Conservation (phyloP, 2,797 vertebrate species). For the Spinus pinus region DNA sequence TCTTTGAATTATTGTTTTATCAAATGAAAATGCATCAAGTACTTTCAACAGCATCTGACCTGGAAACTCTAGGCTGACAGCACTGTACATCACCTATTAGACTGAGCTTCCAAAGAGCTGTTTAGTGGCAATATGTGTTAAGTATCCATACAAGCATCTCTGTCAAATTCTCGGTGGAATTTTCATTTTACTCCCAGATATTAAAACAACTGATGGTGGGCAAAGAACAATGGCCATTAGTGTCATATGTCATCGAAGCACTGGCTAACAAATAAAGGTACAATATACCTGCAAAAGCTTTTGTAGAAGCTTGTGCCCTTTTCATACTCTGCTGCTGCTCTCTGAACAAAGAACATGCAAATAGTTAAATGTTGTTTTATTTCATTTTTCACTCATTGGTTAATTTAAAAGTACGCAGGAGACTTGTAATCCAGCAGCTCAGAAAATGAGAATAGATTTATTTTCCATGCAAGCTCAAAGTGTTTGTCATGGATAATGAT, state of each 20-base stretch:
- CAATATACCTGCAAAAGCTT: neutral
- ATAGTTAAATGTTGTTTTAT: neutral
- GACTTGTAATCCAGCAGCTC: neutral
- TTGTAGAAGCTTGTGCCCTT: neutral
- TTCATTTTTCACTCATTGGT: neutral
- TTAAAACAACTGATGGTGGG: neutral
- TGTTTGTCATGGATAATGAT: neutral
- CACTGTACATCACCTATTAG: neutral
- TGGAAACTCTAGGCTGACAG: neutral
- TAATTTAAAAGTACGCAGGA: neutral
- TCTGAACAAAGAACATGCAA: neutral
- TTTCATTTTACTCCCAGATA: neutral
- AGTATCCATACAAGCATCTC: neutral
- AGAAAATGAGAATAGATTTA: neutral
- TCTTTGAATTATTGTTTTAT: slow-evolving; percentile 37
- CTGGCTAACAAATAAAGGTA: neutral
- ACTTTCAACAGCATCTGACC: slow-evolving; percentile 2
- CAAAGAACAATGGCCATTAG: neutral
- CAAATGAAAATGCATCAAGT: neutral
- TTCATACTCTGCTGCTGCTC: neutral
- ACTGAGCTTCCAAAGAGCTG: neutral
- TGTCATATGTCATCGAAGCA: accelerated
- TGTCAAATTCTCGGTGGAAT: neutral
- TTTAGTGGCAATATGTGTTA: neutral
- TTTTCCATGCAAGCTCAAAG: neutral